A percentile compares a stretch with the other conserved stretches of the same genome.
Evolutionary conservation across 2,797 vertebrate genomes (phyloP).

Genomic region (Pangasius mekongensis): DNA sequence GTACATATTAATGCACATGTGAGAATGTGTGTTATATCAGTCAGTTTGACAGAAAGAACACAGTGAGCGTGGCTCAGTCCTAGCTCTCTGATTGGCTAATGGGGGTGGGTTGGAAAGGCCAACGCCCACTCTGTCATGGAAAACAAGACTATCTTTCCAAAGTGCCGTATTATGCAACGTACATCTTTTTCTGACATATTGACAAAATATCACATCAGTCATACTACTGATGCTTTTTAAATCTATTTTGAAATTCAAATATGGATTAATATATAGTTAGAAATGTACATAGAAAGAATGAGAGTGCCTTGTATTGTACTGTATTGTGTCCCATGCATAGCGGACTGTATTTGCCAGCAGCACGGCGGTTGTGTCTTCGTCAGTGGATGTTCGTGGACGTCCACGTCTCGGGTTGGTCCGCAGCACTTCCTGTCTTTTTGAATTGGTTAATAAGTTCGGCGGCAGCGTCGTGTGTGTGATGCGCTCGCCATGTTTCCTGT

Average conservation of each 20-base stretch:
- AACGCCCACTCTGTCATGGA: conserved; percentile 68
- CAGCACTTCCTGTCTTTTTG: too few relatives aligned
- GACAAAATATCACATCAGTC: not conserved
- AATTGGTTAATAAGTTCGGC: too few relatives aligned
- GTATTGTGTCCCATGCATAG: too few relatives aligned
- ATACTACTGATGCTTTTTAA: not conserved
- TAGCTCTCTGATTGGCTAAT: conserved; percentile 66
- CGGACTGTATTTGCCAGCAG: too few relatives aligned
- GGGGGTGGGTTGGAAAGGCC: conserved; percentile 70
- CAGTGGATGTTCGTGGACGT: too few relatives aligned
- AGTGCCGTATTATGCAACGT: conserved; percentile 68
- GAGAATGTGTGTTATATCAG: conserved; percentile 40
- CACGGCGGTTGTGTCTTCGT: too few relatives aligned
- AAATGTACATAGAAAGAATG: not conserved
- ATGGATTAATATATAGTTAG: not conserved
- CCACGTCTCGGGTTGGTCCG: too few relatives aligned
- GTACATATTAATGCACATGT: conserved; percentile 6
- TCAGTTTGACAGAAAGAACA: conserved; percentile 50
- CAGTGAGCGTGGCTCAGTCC: conserved; percentile 53
- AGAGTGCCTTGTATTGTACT: not conserved
- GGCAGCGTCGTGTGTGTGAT: too few relatives aligned
- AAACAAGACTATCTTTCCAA: conserved; percentile 65
- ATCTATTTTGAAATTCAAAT: not conserved
- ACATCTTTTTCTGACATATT: not conserved
- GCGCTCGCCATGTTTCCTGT: too few relatives aligned